Conservation (phyloP, 2,888 invertebrate species). For the Pocota personata region DNA sequence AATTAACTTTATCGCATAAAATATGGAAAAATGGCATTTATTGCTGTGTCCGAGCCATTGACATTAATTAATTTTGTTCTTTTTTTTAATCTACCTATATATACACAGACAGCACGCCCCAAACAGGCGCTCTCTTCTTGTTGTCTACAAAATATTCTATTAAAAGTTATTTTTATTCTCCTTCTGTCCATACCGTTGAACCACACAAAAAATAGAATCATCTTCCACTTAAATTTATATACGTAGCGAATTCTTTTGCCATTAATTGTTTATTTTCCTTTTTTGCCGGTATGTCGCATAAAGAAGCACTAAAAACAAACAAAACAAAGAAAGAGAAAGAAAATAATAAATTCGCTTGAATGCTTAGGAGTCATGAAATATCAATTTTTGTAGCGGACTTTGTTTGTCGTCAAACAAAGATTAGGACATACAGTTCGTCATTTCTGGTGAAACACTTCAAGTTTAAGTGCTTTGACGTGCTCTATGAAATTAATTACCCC, state of each 20-base stretch:
- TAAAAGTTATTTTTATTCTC: conserved; percentile 6
- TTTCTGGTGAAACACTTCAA: background rate
- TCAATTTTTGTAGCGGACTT: background rate
- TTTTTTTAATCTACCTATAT: background rate
- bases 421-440: background rate
- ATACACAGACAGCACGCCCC: background rate
- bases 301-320: background rate
- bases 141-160: background rate
- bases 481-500: background rate
- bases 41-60: background rate
- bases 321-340: background rate
- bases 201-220: background rate
- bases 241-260: background rate
- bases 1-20: background rate
- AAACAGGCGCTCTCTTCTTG: background rate
- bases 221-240: background rate
- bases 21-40: background rate
- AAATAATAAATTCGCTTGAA: background rate
- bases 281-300: background rate
- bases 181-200: background rate
- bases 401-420: background rate
- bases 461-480: conserved; percentile 17
- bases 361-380: background rate
- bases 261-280: conserved; percentile 17
- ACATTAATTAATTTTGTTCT: background rate